A percentile compares a stretch with the other conserved stretches of the same genome.
phyloP scores from a whole-genome alignment of 2,888 invertebrate genomes.

The Protodeltote pygarga region DNA sequence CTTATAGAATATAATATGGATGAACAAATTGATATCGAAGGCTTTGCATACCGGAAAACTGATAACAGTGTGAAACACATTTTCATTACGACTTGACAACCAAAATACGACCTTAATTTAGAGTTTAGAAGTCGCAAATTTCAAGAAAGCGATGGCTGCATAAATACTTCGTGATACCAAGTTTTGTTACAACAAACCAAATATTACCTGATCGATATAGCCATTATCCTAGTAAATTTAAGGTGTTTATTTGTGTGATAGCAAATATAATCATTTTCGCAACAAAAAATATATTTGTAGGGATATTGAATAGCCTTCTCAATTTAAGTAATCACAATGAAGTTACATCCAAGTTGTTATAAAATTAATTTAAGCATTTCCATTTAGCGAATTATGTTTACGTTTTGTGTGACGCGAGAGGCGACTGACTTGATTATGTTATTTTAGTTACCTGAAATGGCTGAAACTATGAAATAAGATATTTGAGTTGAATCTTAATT shows the following conservation, averaged over 20 bases:
- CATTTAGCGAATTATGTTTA: conserved; percentile 18
- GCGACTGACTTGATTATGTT: conserved; percentile 9
- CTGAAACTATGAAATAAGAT: too few relatives aligned
- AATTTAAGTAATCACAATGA: conserved; percentile 21
- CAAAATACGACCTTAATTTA: not conserved
- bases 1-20: too few relatives aligned
- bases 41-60: conserved; percentile 2
- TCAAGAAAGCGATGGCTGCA: conserved; percentile 2
- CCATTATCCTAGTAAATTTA: rapidly evolving
- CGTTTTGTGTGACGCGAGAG: conserved; percentile 1
- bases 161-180: conserved; percentile 4
- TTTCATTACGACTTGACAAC: conserved; percentile 9
- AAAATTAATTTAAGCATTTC: conserved; percentile 20
- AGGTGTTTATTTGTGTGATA: not conserved
- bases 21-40: too few relatives aligned
- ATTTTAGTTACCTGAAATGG: not conserved
- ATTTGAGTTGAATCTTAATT: too few relatives aligned
- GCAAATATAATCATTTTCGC: not conserved
- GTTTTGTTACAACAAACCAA: too few relatives aligned
- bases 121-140: not conserved
- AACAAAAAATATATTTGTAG: conserved; percentile 3
- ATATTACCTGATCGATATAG: too few relatives aligned
- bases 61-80: conserved; percentile 9
- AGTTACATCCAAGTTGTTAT: conserved; percentile 15
- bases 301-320: conserved; percentile 20